Percentiles rank a stretch among this genome's conserved stretches.
phyloP scores from a whole-genome alignment of 2,888 invertebrate species.

The Lasioglossum villosulum region DNA sequence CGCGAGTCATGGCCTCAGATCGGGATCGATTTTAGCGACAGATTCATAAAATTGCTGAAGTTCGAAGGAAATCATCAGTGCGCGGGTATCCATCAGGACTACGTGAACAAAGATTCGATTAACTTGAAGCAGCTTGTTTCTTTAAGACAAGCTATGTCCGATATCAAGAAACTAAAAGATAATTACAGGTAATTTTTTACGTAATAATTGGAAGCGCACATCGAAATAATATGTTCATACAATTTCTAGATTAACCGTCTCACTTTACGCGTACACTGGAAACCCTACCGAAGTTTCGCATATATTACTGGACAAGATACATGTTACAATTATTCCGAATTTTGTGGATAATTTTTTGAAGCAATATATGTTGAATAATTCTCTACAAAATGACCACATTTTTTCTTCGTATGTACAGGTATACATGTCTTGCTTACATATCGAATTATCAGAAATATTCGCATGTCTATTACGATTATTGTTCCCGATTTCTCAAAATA shows the following conservation, averaged over 20 bases:
- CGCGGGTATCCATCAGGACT: constrained; percentile 71
- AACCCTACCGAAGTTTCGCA: constrained; percentile 75
- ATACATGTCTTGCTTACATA: constrained; percentile 30
- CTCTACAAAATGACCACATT: constrained; percentile 83
- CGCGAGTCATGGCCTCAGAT: constrained; percentile 75
- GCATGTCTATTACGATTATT: constrained; percentile 22
- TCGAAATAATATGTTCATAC: constrained; percentile 1
- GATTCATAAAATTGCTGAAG: constrained; percentile 78
- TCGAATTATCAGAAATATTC: neutral
- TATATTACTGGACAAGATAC: constrained; percentile 73
- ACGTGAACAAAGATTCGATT: constrained; percentile 69
- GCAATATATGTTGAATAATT: constrained; percentile 83
- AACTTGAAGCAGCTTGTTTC: constrained; percentile 72
- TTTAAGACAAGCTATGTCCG: constrained; percentile 76
- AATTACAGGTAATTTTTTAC: constrained; percentile 72
- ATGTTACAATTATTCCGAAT: constrained; percentile 76
- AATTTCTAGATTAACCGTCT: constrained; percentile 70
- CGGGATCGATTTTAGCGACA: constrained; percentile 81
- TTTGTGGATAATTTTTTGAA: constrained; percentile 82
- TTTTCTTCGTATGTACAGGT: constrained; percentile 84
- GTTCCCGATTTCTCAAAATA: too few species aligned
- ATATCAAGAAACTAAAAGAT: constrained; percentile 75
- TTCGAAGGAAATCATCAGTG: constrained; percentile 70
- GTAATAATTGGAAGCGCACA: constrained; percentile 6
- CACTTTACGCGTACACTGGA: constrained; percentile 73